Conservation (phyloP, 2,113 vertebrate species). For the Muscicapa adusta region DNA sequence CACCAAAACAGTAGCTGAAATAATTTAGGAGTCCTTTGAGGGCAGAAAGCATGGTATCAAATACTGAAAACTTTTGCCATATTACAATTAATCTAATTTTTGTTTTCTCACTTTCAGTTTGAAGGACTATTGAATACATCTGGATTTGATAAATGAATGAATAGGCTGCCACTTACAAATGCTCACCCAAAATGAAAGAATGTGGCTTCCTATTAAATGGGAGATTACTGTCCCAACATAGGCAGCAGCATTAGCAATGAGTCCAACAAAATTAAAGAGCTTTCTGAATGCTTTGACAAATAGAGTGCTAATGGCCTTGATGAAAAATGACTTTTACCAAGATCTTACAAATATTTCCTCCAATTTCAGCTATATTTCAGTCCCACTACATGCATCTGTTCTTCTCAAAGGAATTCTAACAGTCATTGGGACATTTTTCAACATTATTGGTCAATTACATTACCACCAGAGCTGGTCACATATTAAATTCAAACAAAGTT, state of each 20-base stretch:
- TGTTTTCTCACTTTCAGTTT: conserved; percentile 6
- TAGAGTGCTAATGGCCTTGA: conserved; percentile 26
- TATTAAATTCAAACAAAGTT: background rate
- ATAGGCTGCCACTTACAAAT: conserved; percentile 48
- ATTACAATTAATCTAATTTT: conserved; percentile 19
- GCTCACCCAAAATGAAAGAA: conserved; percentile 35
- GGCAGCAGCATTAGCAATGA: background rate
- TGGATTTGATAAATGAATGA: conserved; percentile 49
- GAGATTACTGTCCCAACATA: background rate
- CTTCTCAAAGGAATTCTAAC: background rate
- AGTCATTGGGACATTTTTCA: background rate
- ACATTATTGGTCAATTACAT: background rate
- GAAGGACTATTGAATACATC: conserved; percentile 36
- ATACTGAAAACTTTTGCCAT: background rate
- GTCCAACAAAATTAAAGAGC: conserved; percentile 10
- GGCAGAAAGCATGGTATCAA: background rate
- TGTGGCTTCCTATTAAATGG: conserved; percentile 23
- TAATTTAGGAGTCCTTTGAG: conserved; percentile 4
- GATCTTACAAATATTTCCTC: background rate
- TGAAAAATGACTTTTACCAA: conserved; percentile 16
- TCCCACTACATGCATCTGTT: background rate
- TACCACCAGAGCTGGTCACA: background rate
- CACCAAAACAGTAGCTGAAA: background rate
- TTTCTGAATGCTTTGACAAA: conserved; percentile 50
- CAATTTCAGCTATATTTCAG: background rate